Evolutionary conservation across 2,113 vertebrate genomes (phyloP).

Genomic region (Corythornis vintsioides): DNA sequence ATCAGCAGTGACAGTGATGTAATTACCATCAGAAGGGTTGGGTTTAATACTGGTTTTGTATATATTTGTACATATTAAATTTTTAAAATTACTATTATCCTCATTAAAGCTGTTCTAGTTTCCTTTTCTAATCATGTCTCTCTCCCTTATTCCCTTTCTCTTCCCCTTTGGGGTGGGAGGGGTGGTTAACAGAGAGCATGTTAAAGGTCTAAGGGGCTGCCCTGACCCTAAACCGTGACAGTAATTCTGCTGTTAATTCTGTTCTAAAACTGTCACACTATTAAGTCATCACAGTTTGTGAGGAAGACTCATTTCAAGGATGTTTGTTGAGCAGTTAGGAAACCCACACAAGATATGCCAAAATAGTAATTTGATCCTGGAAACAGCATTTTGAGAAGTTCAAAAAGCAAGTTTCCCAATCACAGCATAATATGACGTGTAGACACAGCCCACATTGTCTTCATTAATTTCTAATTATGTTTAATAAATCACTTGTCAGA

Average conservation of each 20-base stretch:
- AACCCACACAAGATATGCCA: not conserved
- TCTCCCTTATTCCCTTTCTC: no score
- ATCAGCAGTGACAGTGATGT: no score
- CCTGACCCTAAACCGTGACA: no score
- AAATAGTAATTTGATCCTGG: not conserved
- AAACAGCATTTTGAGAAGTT: not conserved
- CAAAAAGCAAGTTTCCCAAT: not conserved
- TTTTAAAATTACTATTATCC: no score
- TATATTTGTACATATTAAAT: no score
- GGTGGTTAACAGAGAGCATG: no score
- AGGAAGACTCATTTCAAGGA: not conserved
- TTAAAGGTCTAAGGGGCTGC: no score
- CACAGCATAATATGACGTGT: not conserved
- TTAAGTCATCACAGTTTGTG: not conserved
- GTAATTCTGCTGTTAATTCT: not conserved
- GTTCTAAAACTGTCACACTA: not conserved
- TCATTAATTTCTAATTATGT: slow-evolving; percentile 28
- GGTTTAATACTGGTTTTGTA: no score
- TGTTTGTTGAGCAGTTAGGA: not conserved
- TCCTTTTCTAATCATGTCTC: no score
- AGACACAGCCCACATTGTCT: not conserved
- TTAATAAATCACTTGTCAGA: slow-evolving; percentile 17
- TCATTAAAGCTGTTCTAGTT: no score
- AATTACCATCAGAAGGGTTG: no score
- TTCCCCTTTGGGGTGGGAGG: no score